These are phyloP conservation scores for Sepiola atlantica DNA, from an alignment of 2,888 invertebrate species.

Conservation along the genomic window DNA sequence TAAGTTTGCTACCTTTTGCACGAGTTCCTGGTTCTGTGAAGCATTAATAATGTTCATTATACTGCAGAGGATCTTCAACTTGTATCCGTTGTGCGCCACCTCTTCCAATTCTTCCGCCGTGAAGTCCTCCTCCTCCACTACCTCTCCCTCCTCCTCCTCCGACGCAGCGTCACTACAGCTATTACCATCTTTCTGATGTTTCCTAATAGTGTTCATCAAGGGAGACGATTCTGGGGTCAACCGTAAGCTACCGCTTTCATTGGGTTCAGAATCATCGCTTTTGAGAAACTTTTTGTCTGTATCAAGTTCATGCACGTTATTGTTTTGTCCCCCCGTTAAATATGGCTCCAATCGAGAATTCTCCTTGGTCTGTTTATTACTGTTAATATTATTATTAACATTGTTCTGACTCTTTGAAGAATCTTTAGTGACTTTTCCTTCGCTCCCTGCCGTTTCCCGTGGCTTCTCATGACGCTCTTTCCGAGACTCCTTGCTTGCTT, in stretches of 20 bases:
- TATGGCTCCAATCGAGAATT: neutral
- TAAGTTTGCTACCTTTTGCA: neutral
- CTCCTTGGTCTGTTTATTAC: neutral
- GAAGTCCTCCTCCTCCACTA: neutral
- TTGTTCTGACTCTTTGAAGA: neutral
- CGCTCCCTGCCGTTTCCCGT: neutral
- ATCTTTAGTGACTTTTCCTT: neutral
- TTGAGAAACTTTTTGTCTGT: neutral
- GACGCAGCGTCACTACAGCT: neutral
- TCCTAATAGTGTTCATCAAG: neutral
- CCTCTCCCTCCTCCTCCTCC: neutral
- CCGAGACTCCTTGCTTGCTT: conserved; percentile 1
- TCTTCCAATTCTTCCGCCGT: conserved; percentile 4
- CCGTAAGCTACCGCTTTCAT: neutral
- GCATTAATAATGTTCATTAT: conserved; percentile 34
- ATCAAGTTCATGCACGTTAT: neutral
- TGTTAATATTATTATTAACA: neutral
- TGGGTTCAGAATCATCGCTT: neutral
- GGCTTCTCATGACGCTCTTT: neutral
- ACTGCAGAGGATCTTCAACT: neutral
- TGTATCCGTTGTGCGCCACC: neutral
- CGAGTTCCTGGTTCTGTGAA: neutral
- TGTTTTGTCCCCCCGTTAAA: neutral
- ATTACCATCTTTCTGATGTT: neutral
- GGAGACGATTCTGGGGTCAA: conserved; percentile 1